Evolutionary conservation across 2,113 vertebrate genomes (phyloP).

Genomic region (Myrmecophaga tridactyla): DNA sequence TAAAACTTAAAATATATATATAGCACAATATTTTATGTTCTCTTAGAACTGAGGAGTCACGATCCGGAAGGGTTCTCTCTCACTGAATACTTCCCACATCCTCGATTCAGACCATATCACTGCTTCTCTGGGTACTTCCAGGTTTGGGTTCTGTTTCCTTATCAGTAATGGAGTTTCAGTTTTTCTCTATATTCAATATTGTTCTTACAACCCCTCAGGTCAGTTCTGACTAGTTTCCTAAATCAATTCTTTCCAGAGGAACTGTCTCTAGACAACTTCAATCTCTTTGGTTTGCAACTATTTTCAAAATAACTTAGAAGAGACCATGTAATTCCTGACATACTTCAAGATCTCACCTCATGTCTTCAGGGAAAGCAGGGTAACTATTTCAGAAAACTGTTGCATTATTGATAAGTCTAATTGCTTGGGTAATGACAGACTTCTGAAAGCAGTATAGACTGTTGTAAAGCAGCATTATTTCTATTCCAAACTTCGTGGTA

Average conservation of each 20-base stretch:
- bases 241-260: constrained; percentile 72
- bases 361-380: background rate
- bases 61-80: background rate
- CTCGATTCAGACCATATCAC: background rate
- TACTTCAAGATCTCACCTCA: constrained; percentile 11
- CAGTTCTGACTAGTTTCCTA: constrained; percentile 51
- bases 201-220: background rate
- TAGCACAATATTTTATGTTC: background rate
- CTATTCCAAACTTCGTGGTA: background rate
- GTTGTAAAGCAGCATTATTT: background rate
- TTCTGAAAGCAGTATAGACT: constrained; percentile 22
- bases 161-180: background rate
- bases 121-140: background rate
- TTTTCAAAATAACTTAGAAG: constrained; percentile 62
- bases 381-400: constrained; percentile 52
- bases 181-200: constrained; percentile 6
- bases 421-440: constrained; percentile 37
- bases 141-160: background rate
- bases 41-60: background rate
- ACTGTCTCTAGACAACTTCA: constrained; percentile 75
- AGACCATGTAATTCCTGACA: background rate
- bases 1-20: no score
- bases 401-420: constrained; percentile 31
- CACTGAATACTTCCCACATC: background rate
- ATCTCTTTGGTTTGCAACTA: constrained; percentile 47